Percentiles rank a stretch among this genome's conserved stretches.
phyloP scores from a whole-genome alignment of 2,797 vertebrate species.

The Neoniphon sammara region DNA sequence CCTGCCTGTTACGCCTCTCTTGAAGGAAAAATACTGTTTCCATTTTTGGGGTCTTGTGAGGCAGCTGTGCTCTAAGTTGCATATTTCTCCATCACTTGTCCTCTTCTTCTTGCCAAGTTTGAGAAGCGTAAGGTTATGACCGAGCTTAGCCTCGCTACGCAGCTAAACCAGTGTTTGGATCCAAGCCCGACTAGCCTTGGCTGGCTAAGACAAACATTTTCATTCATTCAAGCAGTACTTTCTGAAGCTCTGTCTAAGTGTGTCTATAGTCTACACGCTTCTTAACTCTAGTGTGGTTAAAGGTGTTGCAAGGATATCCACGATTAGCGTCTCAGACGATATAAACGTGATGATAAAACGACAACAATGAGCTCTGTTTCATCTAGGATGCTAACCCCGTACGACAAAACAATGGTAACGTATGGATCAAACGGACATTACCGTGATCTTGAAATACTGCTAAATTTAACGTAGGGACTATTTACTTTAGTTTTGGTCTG shows the following conservation, averaged over 20 bases:
- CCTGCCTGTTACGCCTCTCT: constrained; percentile 42
- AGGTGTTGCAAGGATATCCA: constrained; percentile 32
- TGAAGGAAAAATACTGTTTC: constrained; percentile 52
- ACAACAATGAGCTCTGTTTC: not conserved
- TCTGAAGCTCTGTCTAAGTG: not conserved
- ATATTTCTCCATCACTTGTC: constrained; percentile 40
- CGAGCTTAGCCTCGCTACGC: constrained; percentile 64
- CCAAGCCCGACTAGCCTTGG: constrained; percentile 47
- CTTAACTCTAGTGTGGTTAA: not conserved
- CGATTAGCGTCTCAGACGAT: not conserved
- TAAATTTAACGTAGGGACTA: too few species aligned
- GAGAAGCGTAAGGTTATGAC: constrained; percentile 40
- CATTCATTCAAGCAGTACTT: not conserved
- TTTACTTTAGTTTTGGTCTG: not conserved
- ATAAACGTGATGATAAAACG: not conserved
- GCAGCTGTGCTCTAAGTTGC: constrained; percentile 57
- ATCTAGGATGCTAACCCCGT: not conserved
- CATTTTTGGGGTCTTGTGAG: constrained; percentile 64
- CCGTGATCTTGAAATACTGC: not conserved
- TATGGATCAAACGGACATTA: not conserved
- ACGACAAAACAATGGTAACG: not conserved
- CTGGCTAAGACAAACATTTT: constrained; percentile 44
- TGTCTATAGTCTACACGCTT: not conserved
- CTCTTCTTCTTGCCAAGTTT: constrained; percentile 51
- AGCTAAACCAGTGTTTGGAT: constrained; percentile 50